Percentiles rank a stretch among this genome's conserved stretches.
Evolutionary conservation across 2,113 vertebrate genomes (phyloP).

Genomic region (Psammodynastes pulverulentus): DNA sequence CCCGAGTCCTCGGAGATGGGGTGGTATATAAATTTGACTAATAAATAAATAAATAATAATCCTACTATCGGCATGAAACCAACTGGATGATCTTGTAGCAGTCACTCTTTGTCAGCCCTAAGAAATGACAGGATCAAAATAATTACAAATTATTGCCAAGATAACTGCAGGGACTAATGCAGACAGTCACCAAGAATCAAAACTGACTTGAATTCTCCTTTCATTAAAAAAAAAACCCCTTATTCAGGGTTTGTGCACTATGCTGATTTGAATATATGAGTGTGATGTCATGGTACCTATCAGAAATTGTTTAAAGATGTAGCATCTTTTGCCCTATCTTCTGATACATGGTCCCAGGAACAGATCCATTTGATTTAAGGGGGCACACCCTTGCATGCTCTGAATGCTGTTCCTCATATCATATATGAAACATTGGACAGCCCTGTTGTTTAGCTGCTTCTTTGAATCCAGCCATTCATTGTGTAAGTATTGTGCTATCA

Average conservation of each 20-base stretch:
- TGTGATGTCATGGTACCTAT: neutral
- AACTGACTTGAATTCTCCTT: neutral
- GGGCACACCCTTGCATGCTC: neutral
- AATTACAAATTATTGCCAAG: neutral
- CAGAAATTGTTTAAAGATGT: neutral
- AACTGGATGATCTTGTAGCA: neutral
- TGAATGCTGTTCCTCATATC: neutral
- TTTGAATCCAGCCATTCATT: neutral
- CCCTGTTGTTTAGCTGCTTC: neutral
- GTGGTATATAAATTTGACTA: no score
- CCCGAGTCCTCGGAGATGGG: no score
- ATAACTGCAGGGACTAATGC: neutral
- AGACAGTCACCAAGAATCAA: neutral
- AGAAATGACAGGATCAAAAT: neutral
- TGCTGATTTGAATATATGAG: neutral
- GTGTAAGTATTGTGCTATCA: neutral
- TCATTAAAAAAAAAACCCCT: neutral
- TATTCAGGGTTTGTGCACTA: neutral
- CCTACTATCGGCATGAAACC: neutral
- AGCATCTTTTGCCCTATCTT: neutral
- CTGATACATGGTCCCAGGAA: neutral
- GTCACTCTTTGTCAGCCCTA: neutral
- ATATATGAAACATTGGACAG: neutral
- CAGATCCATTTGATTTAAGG: neutral
- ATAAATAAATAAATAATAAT: no score